Evolutionary conservation across 2,888 invertebrate genomes (phyloP), one percentile per base, ranked within the genome.

Genomic region (Notodonta dromedarius): DNA sequence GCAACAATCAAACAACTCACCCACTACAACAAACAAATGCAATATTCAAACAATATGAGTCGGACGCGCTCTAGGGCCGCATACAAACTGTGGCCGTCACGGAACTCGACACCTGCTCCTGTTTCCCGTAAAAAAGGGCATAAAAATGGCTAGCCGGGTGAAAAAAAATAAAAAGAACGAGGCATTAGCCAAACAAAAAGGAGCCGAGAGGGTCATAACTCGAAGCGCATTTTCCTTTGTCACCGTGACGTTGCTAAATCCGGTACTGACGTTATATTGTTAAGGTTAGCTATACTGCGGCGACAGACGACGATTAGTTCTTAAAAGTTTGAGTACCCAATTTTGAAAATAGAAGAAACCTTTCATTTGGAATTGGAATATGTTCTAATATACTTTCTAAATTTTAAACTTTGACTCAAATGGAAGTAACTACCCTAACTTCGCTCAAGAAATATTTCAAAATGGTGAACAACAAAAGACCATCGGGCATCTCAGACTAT

Each of bases 161-260:
- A 70, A 66, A 70, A 65, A 73, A 73, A 76, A 74, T 72, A 74
- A 77, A 87, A 87, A 86, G 85, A 86, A 82, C 76, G 81, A 77
- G 72, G 79, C 86, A 88, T 87, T 86, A 87, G 82, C 83, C 87
- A 87, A 88, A 90, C 91, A 91, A 91, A 90, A 88, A 88, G 80
- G 83, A 83, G 82, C 85, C 88, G 81, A 84, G 87, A 84, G 87
- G 88, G 91, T 88, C 88, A 88, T 88, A 89, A 87, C 87, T 87
- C 85, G 82, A 79, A 82, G 85, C 84, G 83, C 85, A 86, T 86
- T 86, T 86, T 85, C 87, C 87, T 88, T 90, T 90, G 89, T 90
- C 86, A 86, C 80, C 65, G 82, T 88, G 87, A 88, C 88, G 83
- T 82, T 77, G 84, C 83, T 86, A 86, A 90, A 90, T 89, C 89